Conservation (phyloP, 2,797 vertebrate species). For the Coreius guichenoti region DNA sequence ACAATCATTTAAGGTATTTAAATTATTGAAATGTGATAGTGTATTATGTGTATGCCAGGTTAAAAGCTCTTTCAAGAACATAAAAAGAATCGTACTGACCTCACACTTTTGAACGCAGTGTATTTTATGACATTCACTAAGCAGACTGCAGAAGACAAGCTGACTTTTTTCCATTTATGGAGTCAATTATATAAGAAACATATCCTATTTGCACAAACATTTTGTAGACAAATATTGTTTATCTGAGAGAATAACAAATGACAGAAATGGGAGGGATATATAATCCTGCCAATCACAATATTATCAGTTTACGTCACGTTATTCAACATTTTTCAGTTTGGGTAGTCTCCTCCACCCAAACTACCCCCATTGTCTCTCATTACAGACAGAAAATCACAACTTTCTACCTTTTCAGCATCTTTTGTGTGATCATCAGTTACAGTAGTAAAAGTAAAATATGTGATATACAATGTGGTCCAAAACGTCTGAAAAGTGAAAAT, state of each 20-base stretch:
- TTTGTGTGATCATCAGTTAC: not conserved
- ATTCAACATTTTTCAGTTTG: not conserved
- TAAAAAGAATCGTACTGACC: not conserved
- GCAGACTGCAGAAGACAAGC: not conserved
- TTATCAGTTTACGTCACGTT: not conserved
- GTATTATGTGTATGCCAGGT: not conserved
- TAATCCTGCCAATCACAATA: conserved; percentile 13
- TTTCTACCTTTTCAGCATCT: not conserved
- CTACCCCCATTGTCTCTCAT: not conserved
- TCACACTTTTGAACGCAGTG: not conserved
- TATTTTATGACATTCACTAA: not conserved
- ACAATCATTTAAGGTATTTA: not conserved
- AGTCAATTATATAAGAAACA: conserved; percentile 1
- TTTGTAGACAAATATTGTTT: not conserved
- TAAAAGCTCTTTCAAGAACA: not conserved
- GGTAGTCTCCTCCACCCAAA: not conserved
- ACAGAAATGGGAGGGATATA: not conserved
- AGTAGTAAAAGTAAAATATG: conserved; percentile 1
- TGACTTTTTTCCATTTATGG: conserved; percentile 26
- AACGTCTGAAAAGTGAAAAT: not conserved
- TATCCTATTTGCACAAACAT: conserved; percentile 1
- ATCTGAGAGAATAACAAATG: not conserved
- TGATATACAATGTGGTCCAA: not conserved
- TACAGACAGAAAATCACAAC: conserved; percentile 9
- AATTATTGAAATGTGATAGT: not conserved